Base-by-base conservation (phyloP, 2,888 invertebrate species). In the Yponomeuta plumbellus region DNA sequence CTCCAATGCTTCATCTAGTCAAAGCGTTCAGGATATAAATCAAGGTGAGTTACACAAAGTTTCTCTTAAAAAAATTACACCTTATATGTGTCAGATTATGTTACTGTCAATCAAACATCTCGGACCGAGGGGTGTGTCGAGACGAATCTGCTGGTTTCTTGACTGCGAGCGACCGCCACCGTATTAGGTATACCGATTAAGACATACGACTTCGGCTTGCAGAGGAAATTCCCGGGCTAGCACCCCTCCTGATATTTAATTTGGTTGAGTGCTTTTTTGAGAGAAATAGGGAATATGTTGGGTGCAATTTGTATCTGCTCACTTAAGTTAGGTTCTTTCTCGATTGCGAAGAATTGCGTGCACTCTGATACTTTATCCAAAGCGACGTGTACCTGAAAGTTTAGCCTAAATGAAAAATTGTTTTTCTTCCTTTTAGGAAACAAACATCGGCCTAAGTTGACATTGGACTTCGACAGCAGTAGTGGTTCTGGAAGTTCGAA, bases 1-100 rank as follows among this genome's bases (percentile, higher is more conserved):
- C 65, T 96, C 96, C 8, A 96, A 96, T 76, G 96, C 96, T 63
- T 96, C 96, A 21, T 96, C 96, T 26, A 96, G 96, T 77, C 94
- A 96, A 76, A 96, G 96, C 69, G 94, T 96, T 70, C 92, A 95
- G 68, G 95, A 96, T 75, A 92, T 94, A 66, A 95, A 95, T 77
- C 92, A 93, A 84, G 94, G 95, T 94, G 75, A 68, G 85, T 86
- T 83, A 71, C 58, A 65, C 39, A 26, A 26, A 68, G 70, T 78
- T 40, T 65, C 20, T 58, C 44, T 20, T 56, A 62, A 34, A 56
- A 21, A 68, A 64, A 56, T 65, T 22, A 67, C 56, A n/a, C 57
- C 40, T 66, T 68, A 40, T 58, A 61, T 61, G 10, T 17, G 22
- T 61, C 13, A 61, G 17, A 10, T 26, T 57, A 0, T 58, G 34